Conservation (phyloP, 2,797 vertebrate species). For the Lepidocolaptes lacrymiger region DNA sequence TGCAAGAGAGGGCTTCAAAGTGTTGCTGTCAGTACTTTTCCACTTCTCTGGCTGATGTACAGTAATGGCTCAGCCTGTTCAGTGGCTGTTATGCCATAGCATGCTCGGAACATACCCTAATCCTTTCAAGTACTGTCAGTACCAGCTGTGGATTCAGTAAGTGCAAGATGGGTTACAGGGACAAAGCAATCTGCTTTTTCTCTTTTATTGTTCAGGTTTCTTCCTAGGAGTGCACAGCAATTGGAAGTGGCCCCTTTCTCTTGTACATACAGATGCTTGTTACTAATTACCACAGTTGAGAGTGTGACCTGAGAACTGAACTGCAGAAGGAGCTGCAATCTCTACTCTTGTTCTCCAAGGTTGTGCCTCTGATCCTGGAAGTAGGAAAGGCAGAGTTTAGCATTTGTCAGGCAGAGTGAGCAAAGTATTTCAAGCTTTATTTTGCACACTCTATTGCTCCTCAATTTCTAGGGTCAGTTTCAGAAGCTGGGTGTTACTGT, state of each 20-base stretch:
- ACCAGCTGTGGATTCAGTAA: not conserved
- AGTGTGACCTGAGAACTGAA: constrained; percentile 1
- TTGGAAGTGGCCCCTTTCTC: not conserved
- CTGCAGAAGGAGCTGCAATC: not conserved
- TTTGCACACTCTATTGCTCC: not conserved
- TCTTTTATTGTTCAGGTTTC: not conserved
- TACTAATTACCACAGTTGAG: not conserved
- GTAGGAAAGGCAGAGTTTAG: not conserved
- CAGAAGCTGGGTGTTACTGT: not conserved
- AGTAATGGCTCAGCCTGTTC: not conserved
- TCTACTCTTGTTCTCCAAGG: not conserved
- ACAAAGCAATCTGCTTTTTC: not conserved
- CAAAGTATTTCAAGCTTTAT: not conserved
- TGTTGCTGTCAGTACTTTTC: not conserved
- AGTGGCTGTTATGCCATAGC: not conserved
- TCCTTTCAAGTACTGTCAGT: not conserved
- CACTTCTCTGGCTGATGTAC: not conserved
- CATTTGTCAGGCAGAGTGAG: not conserved
- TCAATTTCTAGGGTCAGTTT: not conserved
- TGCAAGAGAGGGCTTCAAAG: not conserved
- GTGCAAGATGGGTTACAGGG: not conserved
- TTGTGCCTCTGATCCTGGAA: not conserved
- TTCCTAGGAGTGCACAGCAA: not conserved
- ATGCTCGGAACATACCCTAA: not conserved
- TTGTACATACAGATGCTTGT: not conserved